Evolutionary conservation across 1,140 invertebrate species (phyloP).

Genomic region (Cryptotermes secundus): DNA sequence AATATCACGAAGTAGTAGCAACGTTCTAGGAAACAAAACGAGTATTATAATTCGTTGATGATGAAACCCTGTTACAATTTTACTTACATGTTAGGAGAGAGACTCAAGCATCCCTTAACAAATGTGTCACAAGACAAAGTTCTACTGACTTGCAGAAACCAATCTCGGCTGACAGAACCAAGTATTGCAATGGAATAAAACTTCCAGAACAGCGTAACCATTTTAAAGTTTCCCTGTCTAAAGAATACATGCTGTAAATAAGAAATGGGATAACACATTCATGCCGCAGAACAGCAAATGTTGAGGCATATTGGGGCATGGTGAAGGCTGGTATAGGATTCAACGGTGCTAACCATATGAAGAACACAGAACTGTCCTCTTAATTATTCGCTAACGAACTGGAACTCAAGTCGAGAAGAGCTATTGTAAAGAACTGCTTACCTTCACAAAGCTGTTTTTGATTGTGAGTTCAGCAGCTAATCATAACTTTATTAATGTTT

Average conservation of each 20-base stretch:
- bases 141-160: no score
- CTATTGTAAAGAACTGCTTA: background rate
- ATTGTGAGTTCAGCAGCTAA: background rate
- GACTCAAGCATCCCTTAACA: no score
- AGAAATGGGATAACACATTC: background rate
- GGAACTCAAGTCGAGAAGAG: background rate
- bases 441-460: background rate
- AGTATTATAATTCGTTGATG: no score
- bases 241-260: background rate
- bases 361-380: background rate
- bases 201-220: background rate
- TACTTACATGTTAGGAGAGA: no score
- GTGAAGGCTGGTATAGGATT: constrained; percentile 23
- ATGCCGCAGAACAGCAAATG: background rate
- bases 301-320: background rate
- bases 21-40: no score
- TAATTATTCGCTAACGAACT: background rate
- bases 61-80: no score
- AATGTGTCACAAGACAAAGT: no score
- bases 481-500: background rate
- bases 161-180: no score
- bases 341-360: constrained; percentile 22
- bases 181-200: no score
- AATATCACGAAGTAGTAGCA: no score
- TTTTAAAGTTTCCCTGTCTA: background rate